These are phyloP conservation scores for Diprion similis DNA, from an alignment of 1,140 invertebrate species.

Conservation along the genomic window DNA sequence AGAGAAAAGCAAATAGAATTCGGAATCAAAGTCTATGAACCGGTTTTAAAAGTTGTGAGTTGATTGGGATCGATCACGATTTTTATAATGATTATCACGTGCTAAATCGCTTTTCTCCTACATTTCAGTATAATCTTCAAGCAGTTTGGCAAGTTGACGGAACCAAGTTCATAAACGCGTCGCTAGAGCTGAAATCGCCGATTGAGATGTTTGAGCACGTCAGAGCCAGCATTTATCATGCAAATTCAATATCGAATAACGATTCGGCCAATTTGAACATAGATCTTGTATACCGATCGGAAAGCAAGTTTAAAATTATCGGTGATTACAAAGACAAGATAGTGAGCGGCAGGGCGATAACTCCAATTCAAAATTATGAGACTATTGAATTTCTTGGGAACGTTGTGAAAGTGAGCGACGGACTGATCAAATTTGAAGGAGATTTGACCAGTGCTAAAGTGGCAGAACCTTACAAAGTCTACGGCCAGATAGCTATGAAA, in stretches of 20 bases:
- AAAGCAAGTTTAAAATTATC: conserved; percentile 38
- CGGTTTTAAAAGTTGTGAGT: conserved; percentile 35
- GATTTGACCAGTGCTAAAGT: conserved; percentile 38
- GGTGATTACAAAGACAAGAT: conserved; percentile 34
- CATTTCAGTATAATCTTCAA: conserved; percentile 56
- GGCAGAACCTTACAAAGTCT: conserved; percentile 29
- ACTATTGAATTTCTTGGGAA: conserved; percentile 42
- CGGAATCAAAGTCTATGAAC: conserved; percentile 33
- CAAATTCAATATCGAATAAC: conserved; percentile 44
- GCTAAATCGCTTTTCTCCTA: conserved; percentile 26
- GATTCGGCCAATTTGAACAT: conserved; percentile 36
- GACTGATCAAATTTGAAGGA: conserved; percentile 38
- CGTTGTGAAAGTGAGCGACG: conserved; percentile 29
- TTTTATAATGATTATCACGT: conserved; percentile 19
- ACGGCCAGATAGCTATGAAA: conserved; percentile 21
- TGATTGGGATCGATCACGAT: conserved; percentile 17
- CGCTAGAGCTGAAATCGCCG: conserved; percentile 61
- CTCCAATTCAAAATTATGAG: conserved; percentile 26
- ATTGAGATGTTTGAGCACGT: conserved; percentile 61
- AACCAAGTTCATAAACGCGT: conserved; percentile 55
- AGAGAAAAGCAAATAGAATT: conserved; percentile 65
- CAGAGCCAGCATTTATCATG: conserved; percentile 55
- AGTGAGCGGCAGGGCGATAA: conserved; percentile 37
- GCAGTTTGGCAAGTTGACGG: conserved; percentile 61
- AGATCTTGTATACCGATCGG: conserved; percentile 33